A percentile compares a stretch with the other conserved stretches of the same genome.
phyloP scores from a whole-genome alignment of 1,140 invertebrate genomes.

The Nilaparvata lugens region DNA sequence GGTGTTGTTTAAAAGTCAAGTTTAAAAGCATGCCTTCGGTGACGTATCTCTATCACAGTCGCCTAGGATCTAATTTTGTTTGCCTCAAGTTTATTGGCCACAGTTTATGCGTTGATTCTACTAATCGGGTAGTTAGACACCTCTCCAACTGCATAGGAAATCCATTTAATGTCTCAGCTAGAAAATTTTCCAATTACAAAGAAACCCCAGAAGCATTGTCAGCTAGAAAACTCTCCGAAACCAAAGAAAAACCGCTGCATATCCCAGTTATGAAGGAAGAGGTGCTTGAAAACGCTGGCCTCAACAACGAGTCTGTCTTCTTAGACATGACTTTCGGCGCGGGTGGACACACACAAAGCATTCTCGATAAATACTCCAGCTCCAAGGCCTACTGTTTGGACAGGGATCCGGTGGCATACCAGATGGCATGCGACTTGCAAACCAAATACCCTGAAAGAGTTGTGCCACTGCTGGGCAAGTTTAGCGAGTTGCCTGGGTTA shows the following conservation, averaged over 20 bases:
- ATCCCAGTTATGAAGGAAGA: conserved; percentile 62
- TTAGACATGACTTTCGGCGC: conserved; percentile 92
- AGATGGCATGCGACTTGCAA: conserved; percentile 52
- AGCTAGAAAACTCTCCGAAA: too few species aligned
- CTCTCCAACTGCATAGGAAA: too few species aligned
- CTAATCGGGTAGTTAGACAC: too few species aligned
- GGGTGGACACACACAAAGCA: conserved; percentile 70
- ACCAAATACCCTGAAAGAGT: conserved; percentile 57
- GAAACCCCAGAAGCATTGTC: too few species aligned
- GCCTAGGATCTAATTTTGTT: too few species aligned
- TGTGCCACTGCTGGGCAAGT: conserved; percentile 69
- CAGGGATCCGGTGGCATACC: conserved; percentile 70
- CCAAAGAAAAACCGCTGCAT: conserved; percentile 37
- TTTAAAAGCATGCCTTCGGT: too few species aligned
- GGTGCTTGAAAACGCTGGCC: conserved; percentile 56
- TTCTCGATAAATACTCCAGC: conserved; percentile 45
- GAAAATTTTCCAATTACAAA: too few species aligned
- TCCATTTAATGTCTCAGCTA: too few species aligned
- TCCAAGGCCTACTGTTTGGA: conserved; percentile 72
- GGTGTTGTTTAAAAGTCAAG: too few species aligned
- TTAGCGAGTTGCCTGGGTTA: conserved; percentile 73
- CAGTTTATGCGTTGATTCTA: too few species aligned
- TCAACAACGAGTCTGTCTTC: conserved; percentile 46
- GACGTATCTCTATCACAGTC: too few species aligned
- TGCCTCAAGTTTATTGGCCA: too few species aligned